phyloP scores from a whole-genome alignment of 2,797 vertebrate species.

The Phataginus tricuspis region DNA sequence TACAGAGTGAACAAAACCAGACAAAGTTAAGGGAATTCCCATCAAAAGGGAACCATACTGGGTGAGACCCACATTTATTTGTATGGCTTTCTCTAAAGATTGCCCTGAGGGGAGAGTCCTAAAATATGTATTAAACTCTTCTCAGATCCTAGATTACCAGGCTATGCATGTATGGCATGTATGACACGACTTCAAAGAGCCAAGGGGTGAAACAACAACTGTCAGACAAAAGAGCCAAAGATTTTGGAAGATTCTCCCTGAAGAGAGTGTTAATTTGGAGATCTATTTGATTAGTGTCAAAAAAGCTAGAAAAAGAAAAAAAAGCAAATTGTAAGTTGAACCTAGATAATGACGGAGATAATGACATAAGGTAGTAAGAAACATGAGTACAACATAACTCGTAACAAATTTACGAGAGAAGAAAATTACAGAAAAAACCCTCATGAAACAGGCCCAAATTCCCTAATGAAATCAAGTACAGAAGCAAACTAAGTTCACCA shows the following conservation, averaged over 20 bases:
- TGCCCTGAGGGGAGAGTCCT: background rate
- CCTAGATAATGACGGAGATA: background rate
- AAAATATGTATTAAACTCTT: background rate
- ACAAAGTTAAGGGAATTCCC: background rate
- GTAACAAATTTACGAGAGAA: no score
- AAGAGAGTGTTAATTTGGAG: background rate
- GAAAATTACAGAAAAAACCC: no score
- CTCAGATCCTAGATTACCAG: background rate
- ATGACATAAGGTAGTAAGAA: no score
- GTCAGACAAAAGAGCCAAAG: background rate
- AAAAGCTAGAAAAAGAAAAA: no score
- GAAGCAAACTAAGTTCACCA: no score
- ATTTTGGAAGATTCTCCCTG: background rate
- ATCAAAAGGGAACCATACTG: background rate
- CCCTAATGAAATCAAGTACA: no score
- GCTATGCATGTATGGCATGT: background rate
- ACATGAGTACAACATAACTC: no score
- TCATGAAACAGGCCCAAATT: no score
- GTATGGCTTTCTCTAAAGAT: background rate
- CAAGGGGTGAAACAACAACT: background rate
- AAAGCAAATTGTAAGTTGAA: background rate
- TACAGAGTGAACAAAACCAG: background rate
- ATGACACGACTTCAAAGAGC: background rate
- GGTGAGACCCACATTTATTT: background rate
- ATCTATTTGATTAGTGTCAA: background rate